Evolutionary conservation across 2,797 vertebrate genomes (phyloP), one percentile per base, ranked within the genome.

Genomic region (Lophius americanus): DNA sequence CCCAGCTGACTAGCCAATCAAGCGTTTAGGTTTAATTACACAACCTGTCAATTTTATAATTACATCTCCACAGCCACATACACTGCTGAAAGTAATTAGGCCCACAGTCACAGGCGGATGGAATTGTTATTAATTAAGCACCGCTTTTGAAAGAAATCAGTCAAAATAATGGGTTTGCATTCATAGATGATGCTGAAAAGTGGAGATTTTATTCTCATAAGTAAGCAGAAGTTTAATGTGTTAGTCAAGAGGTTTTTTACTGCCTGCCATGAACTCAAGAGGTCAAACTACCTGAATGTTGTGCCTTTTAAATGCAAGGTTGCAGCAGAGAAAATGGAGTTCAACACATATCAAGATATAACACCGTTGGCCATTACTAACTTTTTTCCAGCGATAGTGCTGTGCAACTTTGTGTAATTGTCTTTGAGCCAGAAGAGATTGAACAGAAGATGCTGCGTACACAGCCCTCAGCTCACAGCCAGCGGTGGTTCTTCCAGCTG

Each of bases 1-100:
- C 78, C 76, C 73, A n/a, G 74, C 79, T 82, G 74, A 74, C 76
- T 81, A 57, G 63, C 74, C 81, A 88, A 89, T 88, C 86, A 88
- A 70, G 60, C 60, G 64, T 59, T 72, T 68, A 74, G 73, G 74
- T 83, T 77, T 70, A 54, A 60, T 64, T 56, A 43, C 1, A 12
- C 46, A 62, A 44, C 81, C 69, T 61, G 76, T 61, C 77, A 79
- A 86, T 86, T 82, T 87, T 80, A 73, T 78, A 84, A 82, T 88
- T 86, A 85, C 79, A 79, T 78, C 75, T 75, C 68, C 73, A 60
- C 69, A 52, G 49, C n/a, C 73, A 52, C 68, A 50, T 60, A 66
- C 10, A 14, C 54, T 50, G 46, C 67, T 44, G 43, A 57, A 59
- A 72, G 46, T 73, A 83, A 88, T 83, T 73, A 84, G 58, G 51